phyloP scores from a whole-genome alignment of 1,140 invertebrate species.

The Drosophila leontia region DNA sequence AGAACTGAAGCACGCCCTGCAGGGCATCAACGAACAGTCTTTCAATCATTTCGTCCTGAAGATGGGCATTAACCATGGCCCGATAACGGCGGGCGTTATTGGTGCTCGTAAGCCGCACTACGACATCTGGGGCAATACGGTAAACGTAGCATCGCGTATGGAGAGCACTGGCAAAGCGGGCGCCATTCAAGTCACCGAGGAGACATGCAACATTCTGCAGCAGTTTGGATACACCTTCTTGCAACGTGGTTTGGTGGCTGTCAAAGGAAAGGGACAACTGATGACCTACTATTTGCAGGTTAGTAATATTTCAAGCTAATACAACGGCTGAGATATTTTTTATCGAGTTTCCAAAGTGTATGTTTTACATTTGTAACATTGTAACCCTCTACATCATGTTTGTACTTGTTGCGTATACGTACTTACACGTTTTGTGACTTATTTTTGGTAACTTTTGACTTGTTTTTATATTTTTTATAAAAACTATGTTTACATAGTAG shows the following conservation, averaged over 20 bases:
- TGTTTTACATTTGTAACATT: not conserved
- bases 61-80: conserved; percentile 98
- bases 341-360: no score
- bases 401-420: not conserved
- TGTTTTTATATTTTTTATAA: no score
- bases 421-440: no score
- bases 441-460: no score
- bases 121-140: conserved; percentile 97
- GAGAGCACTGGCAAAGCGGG: conserved; percentile 98
- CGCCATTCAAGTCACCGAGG: conserved; percentile 97
- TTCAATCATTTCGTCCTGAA: conserved; percentile 98
- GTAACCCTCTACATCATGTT: not conserved
- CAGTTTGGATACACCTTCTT: conserved; percentile 96
- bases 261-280: conserved; percentile 97
- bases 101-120: conserved; percentile 97
- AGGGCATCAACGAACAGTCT: conserved; percentile 96
- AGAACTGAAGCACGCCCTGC: conserved; percentile 94
- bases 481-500: no score
- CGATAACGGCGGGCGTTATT: conserved; percentile 97
- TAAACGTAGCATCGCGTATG: conserved; percentile 98
- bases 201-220: conserved; percentile 94
- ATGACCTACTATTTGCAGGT: conserved; percentile 97
- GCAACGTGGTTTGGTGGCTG: conserved; percentile 95
- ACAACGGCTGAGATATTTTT: no score
- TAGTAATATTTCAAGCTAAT: not conserved